Evolutionary conservation across 2,113 vertebrate species (phyloP).

Genomic region (Myanophis thanlyinensis): DNA sequence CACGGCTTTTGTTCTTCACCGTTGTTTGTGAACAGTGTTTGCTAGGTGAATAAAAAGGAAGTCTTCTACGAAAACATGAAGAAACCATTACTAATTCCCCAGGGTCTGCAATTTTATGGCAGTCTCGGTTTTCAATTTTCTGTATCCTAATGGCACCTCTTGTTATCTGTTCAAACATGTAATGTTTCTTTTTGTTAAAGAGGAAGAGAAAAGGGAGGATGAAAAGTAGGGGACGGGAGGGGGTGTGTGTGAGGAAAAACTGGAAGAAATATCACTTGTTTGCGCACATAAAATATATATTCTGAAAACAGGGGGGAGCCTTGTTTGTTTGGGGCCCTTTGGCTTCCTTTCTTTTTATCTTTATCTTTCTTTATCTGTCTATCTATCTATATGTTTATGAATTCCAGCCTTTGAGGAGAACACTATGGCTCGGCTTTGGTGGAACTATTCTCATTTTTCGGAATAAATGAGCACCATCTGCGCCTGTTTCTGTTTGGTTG

Average conservation of each 20-base stretch:
- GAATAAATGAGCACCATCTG: conserved; percentile 6
- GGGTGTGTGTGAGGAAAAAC: conserved; percentile 2
- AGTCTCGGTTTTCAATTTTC: conserved; percentile 66
- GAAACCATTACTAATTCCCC: conserved; percentile 60
- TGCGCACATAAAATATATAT: conserved; percentile 15
- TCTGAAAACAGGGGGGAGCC: conserved; percentile 17
- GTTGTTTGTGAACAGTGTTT: conserved; percentile 69
- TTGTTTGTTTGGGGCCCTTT: neutral
- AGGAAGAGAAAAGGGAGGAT: neutral
- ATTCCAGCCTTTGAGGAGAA: conserved; percentile 35
- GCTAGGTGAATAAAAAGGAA: conserved; percentile 65
- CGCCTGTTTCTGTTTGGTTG: conserved; percentile 1
- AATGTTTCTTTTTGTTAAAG: conserved; percentile 55
- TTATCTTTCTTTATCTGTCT: neutral
- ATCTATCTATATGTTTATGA: conserved; percentile 25
- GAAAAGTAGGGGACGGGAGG: neutral
- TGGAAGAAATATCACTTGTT: conserved; percentile 16
- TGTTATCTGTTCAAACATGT: conserved; percentile 57
- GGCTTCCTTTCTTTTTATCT: neutral
- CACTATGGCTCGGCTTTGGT: neutral
- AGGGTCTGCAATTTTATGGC: conserved; percentile 53
- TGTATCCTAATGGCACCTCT: conserved; percentile 50
- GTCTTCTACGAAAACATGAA: conserved; percentile 51
- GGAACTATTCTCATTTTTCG: neutral
- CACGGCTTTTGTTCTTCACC: conserved; percentile 71